Base-by-base conservation (phyloP, 2,797 vertebrate genomes). In the Falco novaeseelandiae region DNA sequence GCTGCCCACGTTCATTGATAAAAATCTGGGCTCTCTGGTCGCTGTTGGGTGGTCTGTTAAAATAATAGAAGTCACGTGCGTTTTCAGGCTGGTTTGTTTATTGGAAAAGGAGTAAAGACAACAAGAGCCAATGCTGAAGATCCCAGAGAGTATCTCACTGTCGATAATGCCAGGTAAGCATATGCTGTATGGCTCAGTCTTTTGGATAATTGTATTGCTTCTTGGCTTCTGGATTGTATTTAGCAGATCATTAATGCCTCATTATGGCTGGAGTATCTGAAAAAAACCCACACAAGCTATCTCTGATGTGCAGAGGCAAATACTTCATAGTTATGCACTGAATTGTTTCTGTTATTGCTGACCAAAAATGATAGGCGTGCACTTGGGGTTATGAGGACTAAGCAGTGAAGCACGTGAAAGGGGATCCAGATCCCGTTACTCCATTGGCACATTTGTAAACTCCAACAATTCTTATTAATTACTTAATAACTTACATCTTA, bases 61-160 rank as follows among this genome's bases (percentile, higher is more conserved):
- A 76, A 46, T 80, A 95, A 96, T 65, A 42, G 92, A 89, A 85
- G 62, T 55, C 1, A 3, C 4, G 18, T 57, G 48, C 40, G 2
- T 97, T 97, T 87, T 76, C 88, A 93, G 97, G 95, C 97, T 79
- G 97, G 95, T 79, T 96, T 98, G 72, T 98, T 98, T 91, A 81
- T 98, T 69, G 91, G 96, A 78, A 98, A 97, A 95, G 95, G 95
- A 93, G 93, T 82, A 30, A 96, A 97, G 90, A 86, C 95, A 26
- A 95, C 44, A 18, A 95, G 95, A 91, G 97, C 96, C 81, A 92
- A 44, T 0, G 83, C 97, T 77, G 96, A 97, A 55, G 96, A 97
- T 94, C 98, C 97, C 70, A 93, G 97, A 67, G 98, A 98, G 72
- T 65, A 97, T 95, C 95, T 97, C 62, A 78, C 96, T 34, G 90